Evolutionary conservation across 2,113 vertebrate species (phyloP), one percentile per base, ranked within the genome.

Genomic region (Verasper variegatus): DNA sequence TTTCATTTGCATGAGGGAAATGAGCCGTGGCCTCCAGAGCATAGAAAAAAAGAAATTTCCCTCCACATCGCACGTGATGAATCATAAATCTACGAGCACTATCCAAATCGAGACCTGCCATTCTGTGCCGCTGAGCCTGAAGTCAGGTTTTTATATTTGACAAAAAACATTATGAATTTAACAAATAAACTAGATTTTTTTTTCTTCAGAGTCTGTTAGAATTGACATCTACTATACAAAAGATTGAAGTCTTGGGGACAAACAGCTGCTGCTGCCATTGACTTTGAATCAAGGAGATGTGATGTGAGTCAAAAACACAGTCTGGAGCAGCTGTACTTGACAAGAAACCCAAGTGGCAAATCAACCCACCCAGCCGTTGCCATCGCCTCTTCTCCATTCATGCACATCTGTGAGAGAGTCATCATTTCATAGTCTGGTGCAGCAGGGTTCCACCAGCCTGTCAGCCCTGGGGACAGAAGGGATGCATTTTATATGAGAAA

Each of bases 1-100:
- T 40, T 64, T 85, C 74, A 91, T 95, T 95, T 95, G 91, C 93
- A 93, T 94, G 82, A 94, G 87, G 93, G 91, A 94, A 95, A 93
- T 93, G 86, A 91, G 81, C 62, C 58, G 17, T 78, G 73, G 80
- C 80, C 84, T 82, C 72, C 63, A 26, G 56, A 81, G 80, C 66
- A 49, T 74, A 54, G 51, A 54, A 21, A 76, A 52, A 74, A 69
- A 52, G 31, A 81, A 14, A 6, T 85, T 76, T 84, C 58, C 76
- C 78, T 84, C 47, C 55, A 74, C 59, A 57, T 74, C 52, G 54
- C 82, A 67, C 12, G 24, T 78, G 24, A 83, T 71, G 68, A 45
- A 35, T 35, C 21, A 71, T 60, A 80, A 64, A 66, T 24, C 40
- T 21, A 23, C 5, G 60, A 14, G 23, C 1, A n/a, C 2, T 60